Percentiles rank a stretch among this genome's conserved stretches.
These are phyloP conservation scores for Nyctibius grandis DNA, from an alignment of 2,797 vertebrate species.

Conservation along the genomic window DNA sequence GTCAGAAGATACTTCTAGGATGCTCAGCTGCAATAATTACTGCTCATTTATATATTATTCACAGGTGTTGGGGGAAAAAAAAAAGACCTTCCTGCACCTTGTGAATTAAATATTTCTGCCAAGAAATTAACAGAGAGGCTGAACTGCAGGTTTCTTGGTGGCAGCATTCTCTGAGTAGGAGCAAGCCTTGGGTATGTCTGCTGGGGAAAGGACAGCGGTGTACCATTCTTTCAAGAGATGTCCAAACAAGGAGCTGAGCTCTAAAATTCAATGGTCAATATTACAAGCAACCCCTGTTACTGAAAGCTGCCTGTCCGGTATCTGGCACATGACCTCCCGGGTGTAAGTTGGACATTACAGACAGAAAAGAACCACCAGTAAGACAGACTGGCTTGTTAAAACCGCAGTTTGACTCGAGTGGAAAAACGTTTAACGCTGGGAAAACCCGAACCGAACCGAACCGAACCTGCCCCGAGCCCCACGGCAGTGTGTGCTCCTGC, in stretches of 20 bases:
- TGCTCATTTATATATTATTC: background rate
- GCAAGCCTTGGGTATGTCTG: background rate
- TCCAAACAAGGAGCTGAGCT: slow-evolving; percentile 48
- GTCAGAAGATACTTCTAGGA: background rate
- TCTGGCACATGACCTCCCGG: background rate
- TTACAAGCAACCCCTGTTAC: background rate
- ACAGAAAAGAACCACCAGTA: background rate
- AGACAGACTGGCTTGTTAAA: background rate
- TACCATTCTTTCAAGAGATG: background rate
- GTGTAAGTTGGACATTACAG: rapidly evolving
- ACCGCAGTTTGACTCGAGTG: background rate
- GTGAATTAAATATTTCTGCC: background rate
- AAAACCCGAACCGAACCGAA: too few relatives aligned
- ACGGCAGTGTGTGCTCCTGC: background rate
- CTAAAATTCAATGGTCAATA: background rate
- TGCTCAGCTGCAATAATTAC: background rate
- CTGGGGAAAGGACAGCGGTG: background rate
- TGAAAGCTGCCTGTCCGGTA: background rate
- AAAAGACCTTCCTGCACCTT: background rate
- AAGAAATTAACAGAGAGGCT: background rate
- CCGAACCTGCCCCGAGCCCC: background rate
- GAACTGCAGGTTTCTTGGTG: background rate
- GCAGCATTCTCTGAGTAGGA: background rate
- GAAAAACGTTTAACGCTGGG: background rate
- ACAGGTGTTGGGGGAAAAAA: background rate